Evolutionary conservation across 2,888 invertebrate genomes (phyloP).

Genomic region (Cheilosia urbana): DNA sequence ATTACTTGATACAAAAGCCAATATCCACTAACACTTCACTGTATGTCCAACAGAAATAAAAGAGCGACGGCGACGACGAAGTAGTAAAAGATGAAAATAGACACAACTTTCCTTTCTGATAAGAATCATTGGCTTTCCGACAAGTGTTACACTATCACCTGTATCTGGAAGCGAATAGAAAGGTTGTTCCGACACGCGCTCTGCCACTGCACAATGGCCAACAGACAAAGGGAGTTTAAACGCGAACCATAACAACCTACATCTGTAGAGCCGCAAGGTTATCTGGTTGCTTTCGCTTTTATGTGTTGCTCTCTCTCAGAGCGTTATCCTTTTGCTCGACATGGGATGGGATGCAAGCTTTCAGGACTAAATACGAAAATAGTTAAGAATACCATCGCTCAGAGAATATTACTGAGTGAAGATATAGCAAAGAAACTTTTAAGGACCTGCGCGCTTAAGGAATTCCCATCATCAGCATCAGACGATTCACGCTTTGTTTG

Average conservation of each 20-base stretch:
- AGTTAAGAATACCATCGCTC: slow-evolving; percentile 44
- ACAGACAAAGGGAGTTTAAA: slow-evolving; percentile 62
- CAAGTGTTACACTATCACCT: slow-evolving; percentile 65
- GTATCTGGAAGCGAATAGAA: slow-evolving; percentile 66
- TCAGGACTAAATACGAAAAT: slow-evolving; percentile 33
- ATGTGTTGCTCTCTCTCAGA: slow-evolving; percentile 46
- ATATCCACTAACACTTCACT: slow-evolving; percentile 50
- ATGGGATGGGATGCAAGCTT: slow-evolving; percentile 38
- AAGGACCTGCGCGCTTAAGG: slow-evolving; percentile 68
- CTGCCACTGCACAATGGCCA: slow-evolving; percentile 53
- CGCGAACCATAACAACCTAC: slow-evolving; percentile 50
- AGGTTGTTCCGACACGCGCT: slow-evolving; percentile 42
- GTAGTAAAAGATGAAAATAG: slow-evolving; percentile 53
- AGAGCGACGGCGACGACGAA: slow-evolving; percentile 16
- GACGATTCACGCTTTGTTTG: slow-evolving; percentile 34
- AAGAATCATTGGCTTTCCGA: slow-evolving; percentile 67
- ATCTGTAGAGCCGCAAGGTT: slow-evolving; percentile 62
- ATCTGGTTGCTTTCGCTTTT: slow-evolving; percentile 61
- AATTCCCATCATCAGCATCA: slow-evolving; percentile 39
- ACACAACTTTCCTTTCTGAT: slow-evolving; percentile 49
- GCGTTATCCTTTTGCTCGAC: slow-evolving; percentile 14
- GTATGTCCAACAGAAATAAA: slow-evolving; percentile 31
- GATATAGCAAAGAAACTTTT: slow-evolving; percentile 36
- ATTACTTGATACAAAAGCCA: slow-evolving; percentile 17
- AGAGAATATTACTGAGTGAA: slow-evolving; percentile 42